Evolutionary conservation across 2,113 vertebrate genomes (phyloP).

Genomic region (Actinemys pallida): DNA sequence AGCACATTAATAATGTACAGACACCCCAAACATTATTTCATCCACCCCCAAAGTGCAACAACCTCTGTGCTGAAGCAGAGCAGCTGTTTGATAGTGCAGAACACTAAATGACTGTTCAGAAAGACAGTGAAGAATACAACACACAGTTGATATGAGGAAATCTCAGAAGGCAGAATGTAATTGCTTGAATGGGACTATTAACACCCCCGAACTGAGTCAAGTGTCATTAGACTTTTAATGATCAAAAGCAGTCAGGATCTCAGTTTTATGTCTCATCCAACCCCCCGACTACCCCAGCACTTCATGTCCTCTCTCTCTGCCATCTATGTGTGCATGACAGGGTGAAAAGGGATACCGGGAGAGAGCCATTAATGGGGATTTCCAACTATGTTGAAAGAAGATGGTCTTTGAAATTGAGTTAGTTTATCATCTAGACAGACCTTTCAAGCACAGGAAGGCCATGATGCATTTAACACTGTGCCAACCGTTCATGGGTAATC

Average conservation of each 20-base stretch:
- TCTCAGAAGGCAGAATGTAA: neutral
- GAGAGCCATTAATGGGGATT: neutral
- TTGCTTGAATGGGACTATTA: neutral
- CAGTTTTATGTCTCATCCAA: no score
- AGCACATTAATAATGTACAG: neutral
- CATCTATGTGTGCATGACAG: neutral
- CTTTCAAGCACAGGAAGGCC: neutral
- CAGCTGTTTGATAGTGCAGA: neutral
- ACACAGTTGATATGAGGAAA: neutral
- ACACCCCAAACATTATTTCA: neutral
- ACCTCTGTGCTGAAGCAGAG: neutral
- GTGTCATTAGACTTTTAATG: neutral
- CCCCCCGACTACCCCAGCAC: neutral
- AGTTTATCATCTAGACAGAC: neutral
- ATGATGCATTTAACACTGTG: neutral
- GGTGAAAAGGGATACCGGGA: neutral
- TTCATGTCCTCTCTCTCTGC: neutral
- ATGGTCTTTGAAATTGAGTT: no score
- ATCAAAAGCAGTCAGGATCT: neutral
- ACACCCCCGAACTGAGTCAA: neutral
- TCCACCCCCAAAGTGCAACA: neutral
- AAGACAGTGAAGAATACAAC: neutral
- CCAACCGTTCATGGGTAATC: neutral
- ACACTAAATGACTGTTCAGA: neutral
- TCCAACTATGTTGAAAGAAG: neutral